A percentile compares a stretch with the other conserved stretches of the same genome.
phyloP scores from a whole-genome alignment of 2,888 invertebrate species.

The Lycocerus yunnanus region DNA sequence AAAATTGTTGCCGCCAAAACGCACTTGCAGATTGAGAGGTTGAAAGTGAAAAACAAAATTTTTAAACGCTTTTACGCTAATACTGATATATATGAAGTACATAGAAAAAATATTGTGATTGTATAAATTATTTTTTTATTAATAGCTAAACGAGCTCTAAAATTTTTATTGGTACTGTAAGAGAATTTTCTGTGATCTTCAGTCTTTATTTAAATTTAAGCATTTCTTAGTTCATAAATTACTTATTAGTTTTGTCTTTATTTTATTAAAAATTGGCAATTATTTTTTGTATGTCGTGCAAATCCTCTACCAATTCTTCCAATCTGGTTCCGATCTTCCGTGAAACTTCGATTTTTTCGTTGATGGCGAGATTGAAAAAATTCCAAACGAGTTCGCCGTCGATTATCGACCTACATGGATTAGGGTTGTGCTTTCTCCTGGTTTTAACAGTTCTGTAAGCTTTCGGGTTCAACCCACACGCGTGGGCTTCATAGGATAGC shows the following conservation, averaged over 20 bases:
- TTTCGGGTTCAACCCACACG: slow-evolving; percentile 93
- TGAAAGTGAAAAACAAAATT: slow-evolving; percentile 30
- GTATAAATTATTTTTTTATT: background rate
- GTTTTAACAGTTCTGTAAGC: slow-evolving; percentile 79
- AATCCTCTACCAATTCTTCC: slow-evolving; percentile 88
- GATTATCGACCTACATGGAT: slow-evolving; percentile 85
- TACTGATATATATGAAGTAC: background rate
- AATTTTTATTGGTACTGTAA: background rate
- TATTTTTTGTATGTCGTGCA: slow-evolving; percentile 87
- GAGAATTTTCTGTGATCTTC: slow-evolving; percentile 5
- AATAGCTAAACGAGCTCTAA: background rate
- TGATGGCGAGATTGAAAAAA: slow-evolving; percentile 76
- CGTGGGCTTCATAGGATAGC: slow-evolving; percentile 84
- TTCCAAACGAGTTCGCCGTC: slow-evolving; percentile 94
- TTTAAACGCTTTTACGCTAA: background rate
- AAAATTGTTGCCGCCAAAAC: slow-evolving; percentile 33
- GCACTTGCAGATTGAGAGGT: slow-evolving; percentile 45
- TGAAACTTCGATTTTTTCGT: slow-evolving; percentile 87
- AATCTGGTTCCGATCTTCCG: slow-evolving; percentile 94
- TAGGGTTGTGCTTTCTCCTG: slow-evolving; percentile 69
- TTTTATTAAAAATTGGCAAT: slow-evolving; percentile 78
- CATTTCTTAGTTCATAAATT: slow-evolving; percentile 31
- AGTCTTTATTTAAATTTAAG: slow-evolving; percentile 3
- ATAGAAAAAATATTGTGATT: background rate
- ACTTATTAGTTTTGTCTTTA: background rate